Conservation (phyloP, 2,113 vertebrate species). For the Choloepus hoffmanni region DNA sequence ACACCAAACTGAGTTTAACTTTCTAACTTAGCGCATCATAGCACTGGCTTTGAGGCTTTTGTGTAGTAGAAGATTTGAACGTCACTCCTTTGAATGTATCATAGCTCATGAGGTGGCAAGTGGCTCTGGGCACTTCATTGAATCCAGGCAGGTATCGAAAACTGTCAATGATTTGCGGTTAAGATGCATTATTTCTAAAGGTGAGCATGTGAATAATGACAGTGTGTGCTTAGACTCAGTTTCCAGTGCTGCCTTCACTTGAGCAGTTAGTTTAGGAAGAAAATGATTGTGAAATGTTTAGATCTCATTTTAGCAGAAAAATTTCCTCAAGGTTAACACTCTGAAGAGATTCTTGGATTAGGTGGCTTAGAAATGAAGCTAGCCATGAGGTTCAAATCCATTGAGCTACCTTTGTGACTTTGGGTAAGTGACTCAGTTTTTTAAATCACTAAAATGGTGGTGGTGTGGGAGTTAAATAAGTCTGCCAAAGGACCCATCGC, state of each 20-base stretch:
- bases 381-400: neutral
- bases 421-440: neutral
- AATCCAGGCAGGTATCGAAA: neutral
- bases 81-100: neutral
- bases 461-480: neutral
- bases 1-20: neutral
- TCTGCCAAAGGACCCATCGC: neutral
- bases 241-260: too few species aligned
- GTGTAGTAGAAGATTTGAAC: neutral
- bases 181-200: neutral
- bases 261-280: neutral
- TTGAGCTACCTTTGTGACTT: neutral
- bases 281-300: neutral
- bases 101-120: accelerated
- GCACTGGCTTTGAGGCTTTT: neutral
- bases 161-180: neutral
- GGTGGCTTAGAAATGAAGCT: neutral
- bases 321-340: neutral
- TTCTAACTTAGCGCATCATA: neutral
- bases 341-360: neutral
- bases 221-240: neutral
- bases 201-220: accelerated
- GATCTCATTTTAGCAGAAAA: neutral
- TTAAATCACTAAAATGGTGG: neutral
- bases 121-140: too few species aligned